Evolutionary conservation across 2,888 invertebrate genomes (phyloP).

Genomic region (Dysmachus trigonus): DNA sequence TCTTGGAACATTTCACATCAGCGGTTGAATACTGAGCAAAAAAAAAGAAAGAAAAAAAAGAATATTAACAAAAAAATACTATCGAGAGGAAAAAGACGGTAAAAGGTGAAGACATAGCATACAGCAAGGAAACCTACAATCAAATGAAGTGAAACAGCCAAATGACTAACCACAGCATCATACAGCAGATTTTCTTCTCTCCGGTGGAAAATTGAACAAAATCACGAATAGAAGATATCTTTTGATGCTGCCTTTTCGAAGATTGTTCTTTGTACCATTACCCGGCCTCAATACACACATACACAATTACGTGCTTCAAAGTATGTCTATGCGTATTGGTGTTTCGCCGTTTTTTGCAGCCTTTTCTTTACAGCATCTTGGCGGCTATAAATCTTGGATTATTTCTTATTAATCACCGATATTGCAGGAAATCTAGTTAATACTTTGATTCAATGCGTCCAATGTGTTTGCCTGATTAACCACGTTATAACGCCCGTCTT

Average conservation of each 20-base stretch:
- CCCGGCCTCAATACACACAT: background rate
- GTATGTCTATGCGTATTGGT: background rate
- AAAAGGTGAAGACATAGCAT: conserved; percentile 28
- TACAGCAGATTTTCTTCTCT: conserved; percentile 4
- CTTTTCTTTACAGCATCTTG: background rate
- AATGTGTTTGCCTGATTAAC: conserved; percentile 3
- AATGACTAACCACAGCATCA: conserved; percentile 14
- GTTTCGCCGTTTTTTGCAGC: background rate
- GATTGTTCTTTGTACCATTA: conserved; percentile 5
- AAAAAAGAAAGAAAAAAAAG: background rate
- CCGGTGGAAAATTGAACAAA: conserved; percentile 24
- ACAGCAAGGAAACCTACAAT: conserved; percentile 21
- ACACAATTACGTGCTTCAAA: background rate
- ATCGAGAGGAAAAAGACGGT: background rate
- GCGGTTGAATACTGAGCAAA: background rate
- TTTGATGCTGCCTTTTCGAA: conserved; percentile 5
- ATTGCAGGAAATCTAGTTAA: conserved; percentile 9
- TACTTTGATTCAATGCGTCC: background rate
- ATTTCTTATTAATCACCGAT: conserved; percentile 29
- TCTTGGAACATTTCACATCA: conserved; percentile 34
- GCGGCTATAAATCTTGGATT: conserved; percentile 6
- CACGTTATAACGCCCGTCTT: background rate
- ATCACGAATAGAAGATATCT: background rate
- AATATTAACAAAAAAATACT: background rate
- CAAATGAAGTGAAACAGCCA: conserved; percentile 32